Conservation (phyloP, 2,797 vertebrate genomes). For the Mormyrus hasselquistii region DNA sequence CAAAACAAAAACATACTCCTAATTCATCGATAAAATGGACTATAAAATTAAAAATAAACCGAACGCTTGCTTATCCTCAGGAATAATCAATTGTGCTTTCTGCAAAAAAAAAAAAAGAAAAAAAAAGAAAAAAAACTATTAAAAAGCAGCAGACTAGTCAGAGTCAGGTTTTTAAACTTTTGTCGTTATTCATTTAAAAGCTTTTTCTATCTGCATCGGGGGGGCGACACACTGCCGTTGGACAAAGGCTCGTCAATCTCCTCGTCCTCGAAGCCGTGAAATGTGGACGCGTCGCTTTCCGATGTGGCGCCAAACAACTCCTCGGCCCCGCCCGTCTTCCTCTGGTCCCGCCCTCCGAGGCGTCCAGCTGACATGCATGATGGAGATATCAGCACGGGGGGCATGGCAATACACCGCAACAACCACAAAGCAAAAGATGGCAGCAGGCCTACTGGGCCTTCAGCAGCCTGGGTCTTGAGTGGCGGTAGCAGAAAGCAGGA, state of each 20-base stretch:
- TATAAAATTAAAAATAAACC: slow-evolving; percentile 62
- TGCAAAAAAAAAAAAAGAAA: slow-evolving; percentile 32
- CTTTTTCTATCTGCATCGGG: slow-evolving; percentile 76
- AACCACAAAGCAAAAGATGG: slow-evolving; percentile 4
- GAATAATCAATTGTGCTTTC: slow-evolving; percentile 69
- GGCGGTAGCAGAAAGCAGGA: slow-evolving; percentile 18
- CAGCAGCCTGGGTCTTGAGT: slow-evolving; percentile 6
- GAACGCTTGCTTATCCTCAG: slow-evolving; percentile 56
- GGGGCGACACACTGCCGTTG: slow-evolving; percentile 74
- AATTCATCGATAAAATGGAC: slow-evolving; percentile 58
- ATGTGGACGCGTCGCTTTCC: slow-evolving; percentile 97
- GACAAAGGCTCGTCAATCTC: slow-evolving; percentile 84
- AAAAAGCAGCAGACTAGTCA: slow-evolving; percentile 65
- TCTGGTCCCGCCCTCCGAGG: slow-evolving; percentile 80
- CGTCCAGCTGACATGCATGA: slow-evolving; percentile 78
- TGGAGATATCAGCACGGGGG: slow-evolving; percentile 76
- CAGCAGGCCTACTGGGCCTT: background rate
- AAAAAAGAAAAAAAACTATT: slow-evolving; percentile 33
- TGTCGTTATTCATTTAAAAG: slow-evolving; percentile 24
- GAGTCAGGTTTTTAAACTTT: slow-evolving; percentile 46
- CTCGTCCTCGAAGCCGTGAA: slow-evolving; percentile 96
- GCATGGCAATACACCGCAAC: slow-evolving; percentile 58
- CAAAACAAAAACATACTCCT: slow-evolving; percentile 49
- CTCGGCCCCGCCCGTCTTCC: slow-evolving; percentile 75
- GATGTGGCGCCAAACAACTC: slow-evolving; percentile 96